Evolutionary conservation across 1,140 invertebrate genomes (phyloP), one percentile per base, ranked within the genome.

Genomic region (Pseudoatta argentina): DNA sequence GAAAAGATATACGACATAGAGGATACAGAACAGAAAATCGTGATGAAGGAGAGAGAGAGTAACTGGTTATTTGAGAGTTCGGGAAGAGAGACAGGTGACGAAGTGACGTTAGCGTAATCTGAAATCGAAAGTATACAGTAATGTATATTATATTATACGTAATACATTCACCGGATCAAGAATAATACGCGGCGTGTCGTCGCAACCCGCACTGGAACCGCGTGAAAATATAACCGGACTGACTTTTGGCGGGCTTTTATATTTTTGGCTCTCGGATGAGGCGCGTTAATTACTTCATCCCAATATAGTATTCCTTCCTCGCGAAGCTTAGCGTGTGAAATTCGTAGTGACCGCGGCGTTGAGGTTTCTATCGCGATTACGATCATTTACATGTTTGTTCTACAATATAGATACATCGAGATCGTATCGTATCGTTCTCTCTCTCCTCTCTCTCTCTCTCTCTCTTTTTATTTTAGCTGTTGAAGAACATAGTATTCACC

Each of bases 191-290:
- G 88, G 87, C 75, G 88, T 91, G 86, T 91, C 67, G 90, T 89
- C 89, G 91, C 90, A 89, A 93, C 90, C 92, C 89, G 92, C 92
- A 92, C 91, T 92, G 91, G 86, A 92, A 93, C 89, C 89, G 90
- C 93, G 92, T 64, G 75, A 77, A 30, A 48, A 55, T 86, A 66
- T 55, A 69, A 79, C 81, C 87, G 86, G 85, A 85, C 78, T 91
- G 88, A 94, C 93, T 94, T 94, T 94, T 95, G 94, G 94, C 95
- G 93, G 95, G 93, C 94, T 95, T 95, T 95, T 95, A 95, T 95
- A 95, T 95, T 95, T 95, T 95, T 95, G 94, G 95, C 87, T 91
- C 89, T 91, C 87, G 89, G 86, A 87, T 79, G 86, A 87, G 63
- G 76, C 82, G 81, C 73, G 69, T 67, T 88, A 83, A 10, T 77